These are phyloP conservation scores for Monopterus albus DNA, from an alignment of 2,113 vertebrate species.

Conservation along the genomic window DNA sequence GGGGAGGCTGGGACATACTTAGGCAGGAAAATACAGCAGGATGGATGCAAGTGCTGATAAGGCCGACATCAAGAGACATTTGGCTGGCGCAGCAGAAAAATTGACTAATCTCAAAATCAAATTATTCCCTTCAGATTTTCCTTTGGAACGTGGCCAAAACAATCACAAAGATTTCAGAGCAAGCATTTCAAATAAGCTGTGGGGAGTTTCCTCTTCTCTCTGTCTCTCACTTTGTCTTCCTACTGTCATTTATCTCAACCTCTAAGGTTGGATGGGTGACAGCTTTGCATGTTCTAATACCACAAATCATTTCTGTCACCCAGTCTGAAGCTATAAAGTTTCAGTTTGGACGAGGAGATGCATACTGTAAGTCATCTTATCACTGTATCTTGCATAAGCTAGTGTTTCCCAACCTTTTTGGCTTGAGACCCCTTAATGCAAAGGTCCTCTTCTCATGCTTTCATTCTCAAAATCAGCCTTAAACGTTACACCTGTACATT, in stretches of 20 bases:
- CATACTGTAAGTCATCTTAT: no score
- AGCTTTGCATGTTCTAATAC: constrained; percentile 3
- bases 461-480: no score
- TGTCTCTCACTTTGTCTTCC: constrained; percentile 17
- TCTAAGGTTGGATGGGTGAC: constrained; percentile 1
- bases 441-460: no score
- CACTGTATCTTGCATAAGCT: no score
- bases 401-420: no score
- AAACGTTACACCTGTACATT: no score
- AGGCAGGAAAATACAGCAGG: constrained; percentile 66
- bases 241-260: constrained; percentile 32
- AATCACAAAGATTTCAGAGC: constrained; percentile 52
- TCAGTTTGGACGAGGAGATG: not conserved
- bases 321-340: not conserved
- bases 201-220: constrained; percentile 33
- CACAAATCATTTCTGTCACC: not conserved
- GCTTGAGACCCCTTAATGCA: no score
- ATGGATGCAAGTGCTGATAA: constrained; percentile 80
- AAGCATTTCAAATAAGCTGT: constrained; percentile 29
- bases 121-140: constrained; percentile 69
- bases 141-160: constrained; percentile 66
- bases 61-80: constrained; percentile 68
- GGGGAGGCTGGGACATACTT: constrained; percentile 25
- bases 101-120: constrained; percentile 59
- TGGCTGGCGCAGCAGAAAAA: constrained; percentile 67